Evolutionary conservation across 2,113 vertebrate species (phyloP), one percentile per base, ranked within the genome.

Genomic region (Pampusana beccarii): DNA sequence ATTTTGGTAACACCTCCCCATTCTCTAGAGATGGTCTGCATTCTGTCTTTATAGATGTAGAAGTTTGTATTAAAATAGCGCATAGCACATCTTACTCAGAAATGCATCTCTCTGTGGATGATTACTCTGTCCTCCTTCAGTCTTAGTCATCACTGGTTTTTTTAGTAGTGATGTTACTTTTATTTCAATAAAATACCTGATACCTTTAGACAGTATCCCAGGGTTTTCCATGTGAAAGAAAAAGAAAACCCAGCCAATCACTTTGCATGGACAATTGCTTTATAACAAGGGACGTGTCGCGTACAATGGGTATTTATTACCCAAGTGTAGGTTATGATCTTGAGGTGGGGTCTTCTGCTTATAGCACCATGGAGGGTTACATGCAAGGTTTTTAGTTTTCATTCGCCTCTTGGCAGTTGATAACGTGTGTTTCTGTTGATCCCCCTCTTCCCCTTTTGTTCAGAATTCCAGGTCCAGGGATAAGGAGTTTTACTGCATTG

Each of bases 31-130:
- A 3, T 56, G 17, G 5, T 40, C 15, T 69, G 8, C 8, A 2
- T 71, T 79, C 57, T 26, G 54, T 34, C n/a, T 50, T 79, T 24
- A n/a, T 23, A 24, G 56, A 2, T 54, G 15, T 31, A n/a, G 53
- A 50, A 20, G 5, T 71, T 75, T 38, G 4, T 56, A n/a, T 89
- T 67, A 31, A 42, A 34, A 21, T 19, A 20, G 31, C 3, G 36
- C 73, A 3, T 51, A 44, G 17, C 0, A 0, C 26, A 15, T 50
- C 58, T 54, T 72, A 24, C 46, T 65, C 67, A 21, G 53, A 28
- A 20, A 5, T 0, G 0, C 8, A 5, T 24, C 5, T n/a, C 18
- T 60, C 13, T 25, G 0, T 21, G 44, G 33, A 33, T 24, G 33
- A 6, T 50, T 87, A 14, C 28, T 66, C n/a, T 66, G 12, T 66